Evolutionary conservation across 1,140 invertebrate genomes (phyloP).

Genomic region (Drosophila virilis): DNA sequence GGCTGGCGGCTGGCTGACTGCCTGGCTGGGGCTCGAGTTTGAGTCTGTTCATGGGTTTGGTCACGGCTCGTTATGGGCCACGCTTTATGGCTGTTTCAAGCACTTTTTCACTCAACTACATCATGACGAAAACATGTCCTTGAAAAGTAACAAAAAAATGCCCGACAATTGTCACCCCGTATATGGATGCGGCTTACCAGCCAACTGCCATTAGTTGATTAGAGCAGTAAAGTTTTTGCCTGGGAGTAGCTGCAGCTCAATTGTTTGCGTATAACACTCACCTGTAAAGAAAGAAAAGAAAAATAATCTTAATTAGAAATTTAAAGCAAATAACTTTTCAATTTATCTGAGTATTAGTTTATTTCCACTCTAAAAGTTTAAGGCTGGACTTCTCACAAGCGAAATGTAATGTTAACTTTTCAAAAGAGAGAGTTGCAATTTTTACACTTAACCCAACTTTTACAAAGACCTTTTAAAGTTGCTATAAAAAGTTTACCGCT

Average conservation of each 20-base stretch:
- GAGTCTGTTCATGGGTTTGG: background rate
- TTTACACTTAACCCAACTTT: background rate
- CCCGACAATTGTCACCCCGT: slow-evolving; percentile 27
- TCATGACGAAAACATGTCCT: slow-evolving; percentile 61
- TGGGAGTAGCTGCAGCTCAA: slow-evolving; percentile 4
- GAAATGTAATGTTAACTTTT: too few species aligned
- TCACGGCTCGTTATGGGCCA: slow-evolving; percentile 37
- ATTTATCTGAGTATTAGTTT: background rate
- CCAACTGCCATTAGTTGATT: slow-evolving; percentile 22
- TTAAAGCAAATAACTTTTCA: background rate
- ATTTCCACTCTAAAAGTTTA: background rate
- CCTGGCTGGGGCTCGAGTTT: background rate
- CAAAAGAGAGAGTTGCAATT: background rate
- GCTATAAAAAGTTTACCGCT: background rate
- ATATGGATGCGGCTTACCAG: slow-evolving; percentile 23
- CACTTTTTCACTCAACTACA: slow-evolving; percentile 34
- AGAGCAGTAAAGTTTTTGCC: background rate
- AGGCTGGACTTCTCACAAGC: too few species aligned
- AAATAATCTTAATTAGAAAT: slow-evolving; percentile 17
- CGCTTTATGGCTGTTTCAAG: slow-evolving; percentile 45
- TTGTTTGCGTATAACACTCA: slow-evolving; percentile 47
- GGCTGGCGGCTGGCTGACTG: slow-evolving; percentile 4
- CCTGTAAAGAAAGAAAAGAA: slow-evolving; percentile 47
- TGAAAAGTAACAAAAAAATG: slow-evolving; percentile 31
- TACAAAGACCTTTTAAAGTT: background rate